Conservation (phyloP, 2,113 vertebrate species). For the Oreochromis niloticus region DNA sequence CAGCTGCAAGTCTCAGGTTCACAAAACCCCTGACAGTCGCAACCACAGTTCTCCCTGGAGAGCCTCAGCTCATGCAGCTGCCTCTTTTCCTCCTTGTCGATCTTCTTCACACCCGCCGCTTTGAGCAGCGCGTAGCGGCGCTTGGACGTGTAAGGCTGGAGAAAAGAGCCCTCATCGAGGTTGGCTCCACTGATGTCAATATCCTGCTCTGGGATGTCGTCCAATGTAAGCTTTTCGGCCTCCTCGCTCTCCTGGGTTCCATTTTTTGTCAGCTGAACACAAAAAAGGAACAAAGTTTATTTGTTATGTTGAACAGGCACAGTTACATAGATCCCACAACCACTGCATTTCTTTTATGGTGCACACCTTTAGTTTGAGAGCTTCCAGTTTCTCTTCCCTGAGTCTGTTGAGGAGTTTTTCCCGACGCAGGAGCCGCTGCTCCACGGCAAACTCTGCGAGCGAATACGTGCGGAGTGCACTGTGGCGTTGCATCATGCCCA, state of each 20-base stretch:
- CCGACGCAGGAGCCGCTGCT: constrained; percentile 76
- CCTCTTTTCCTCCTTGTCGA: constrained; percentile 90
- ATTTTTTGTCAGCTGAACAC: constrained; percentile 79
- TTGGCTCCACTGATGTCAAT: constrained; percentile 73
- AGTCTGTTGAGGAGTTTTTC: constrained; percentile 83
- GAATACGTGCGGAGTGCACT: constrained; percentile 80
- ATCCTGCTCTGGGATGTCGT: constrained; percentile 84
- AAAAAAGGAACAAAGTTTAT: not conserved
- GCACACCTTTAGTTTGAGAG: constrained; percentile 79
- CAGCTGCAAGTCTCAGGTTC: constrained; percentile 94
- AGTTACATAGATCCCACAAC: not conserved
- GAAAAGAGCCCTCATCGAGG: constrained; percentile 82
- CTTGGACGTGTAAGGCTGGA: constrained; percentile 86
- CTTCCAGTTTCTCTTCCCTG: constrained; percentile 87
- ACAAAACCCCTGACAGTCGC: constrained; percentile 87
- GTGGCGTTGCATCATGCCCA: constrained; percentile 90
- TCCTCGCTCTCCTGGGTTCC: constrained; percentile 82
- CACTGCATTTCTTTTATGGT: not conserved
- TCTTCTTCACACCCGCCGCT: constrained; percentile 85
- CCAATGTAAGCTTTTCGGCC: constrained; percentile 81
- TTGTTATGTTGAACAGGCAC: not conserved
- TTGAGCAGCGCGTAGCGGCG: constrained; percentile 83
- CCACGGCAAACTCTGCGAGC: constrained; percentile 82
- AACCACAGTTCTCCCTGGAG: constrained; percentile 92
- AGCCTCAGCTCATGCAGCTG: constrained; percentile 86